A percentile compares a stretch with the other conserved stretches of the same genome.
These are phyloP conservation scores for Takifugu ocellatus DNA, from an alignment of 2,797 vertebrate genomes.

Conservation along the genomic window DNA sequence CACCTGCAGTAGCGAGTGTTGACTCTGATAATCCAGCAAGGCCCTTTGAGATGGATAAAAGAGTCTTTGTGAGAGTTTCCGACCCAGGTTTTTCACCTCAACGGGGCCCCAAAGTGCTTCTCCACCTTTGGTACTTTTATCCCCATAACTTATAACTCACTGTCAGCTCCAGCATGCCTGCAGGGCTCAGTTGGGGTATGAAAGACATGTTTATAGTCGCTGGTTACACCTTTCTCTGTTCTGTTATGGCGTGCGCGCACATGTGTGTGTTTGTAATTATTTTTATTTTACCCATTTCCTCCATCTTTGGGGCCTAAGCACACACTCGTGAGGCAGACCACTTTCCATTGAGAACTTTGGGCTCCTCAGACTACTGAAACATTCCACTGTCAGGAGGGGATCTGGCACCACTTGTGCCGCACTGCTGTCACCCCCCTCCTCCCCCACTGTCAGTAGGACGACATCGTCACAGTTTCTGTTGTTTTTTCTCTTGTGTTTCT, in stretches of 20 bases:
- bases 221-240: conserved; percentile 54
- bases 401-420: conserved; percentile 49
- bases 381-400: conserved; percentile 72
- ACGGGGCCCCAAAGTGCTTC: conserved; percentile 11
- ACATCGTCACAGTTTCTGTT: conserved; percentile 34
- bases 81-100: conserved; percentile 16
- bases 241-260: conserved; percentile 8
- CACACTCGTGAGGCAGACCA: conserved; percentile 51
- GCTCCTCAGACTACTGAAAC: conserved; percentile 75
- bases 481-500: neutral
- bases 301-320: conserved; percentile 48
- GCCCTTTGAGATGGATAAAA: conserved; percentile 17
- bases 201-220: conserved; percentile 59
- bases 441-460: conserved; percentile 32
- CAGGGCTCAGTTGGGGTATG: conserved; percentile 49
- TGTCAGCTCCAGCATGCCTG: no score
- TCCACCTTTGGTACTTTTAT: conserved; percentile 49
- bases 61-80: conserved; percentile 27
- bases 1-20: conserved; percentile 39
- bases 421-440: conserved; percentile 53
- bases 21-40: conserved; percentile 34
- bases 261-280: neutral
- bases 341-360: conserved; percentile 53
- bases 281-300: conserved; percentile 46
- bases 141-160: conserved; percentile 26